Conservation (phyloP, 2,888 invertebrate species). For the Bombylius major region DNA sequence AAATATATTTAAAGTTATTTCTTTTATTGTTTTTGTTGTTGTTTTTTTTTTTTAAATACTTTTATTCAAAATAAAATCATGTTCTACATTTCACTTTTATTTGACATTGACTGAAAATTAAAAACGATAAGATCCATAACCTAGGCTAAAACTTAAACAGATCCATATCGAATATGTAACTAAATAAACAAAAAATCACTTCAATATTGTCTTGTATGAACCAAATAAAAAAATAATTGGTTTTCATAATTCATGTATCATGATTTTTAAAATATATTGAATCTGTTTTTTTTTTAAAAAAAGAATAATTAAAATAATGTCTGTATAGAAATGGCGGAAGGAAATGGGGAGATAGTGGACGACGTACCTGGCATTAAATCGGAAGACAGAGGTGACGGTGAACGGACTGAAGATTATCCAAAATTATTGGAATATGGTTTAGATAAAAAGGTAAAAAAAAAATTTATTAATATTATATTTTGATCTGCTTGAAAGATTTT, state of each 20-base stretch:
- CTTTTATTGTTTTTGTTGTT: too few relatives aligned
- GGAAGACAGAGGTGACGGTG: constrained; percentile 38
- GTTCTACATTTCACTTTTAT: too few relatives aligned
- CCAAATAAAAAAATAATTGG: too few relatives aligned
- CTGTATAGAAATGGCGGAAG: constrained; percentile 37
- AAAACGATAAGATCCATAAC: background rate
- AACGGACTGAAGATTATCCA: constrained; percentile 74
- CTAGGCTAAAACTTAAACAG: background rate
- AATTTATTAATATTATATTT: background rate
- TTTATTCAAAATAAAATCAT: too few relatives aligned
- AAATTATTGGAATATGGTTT: constrained; percentile 93
- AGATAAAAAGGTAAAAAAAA: constrained; percentile 63
- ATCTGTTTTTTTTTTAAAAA: background rate
- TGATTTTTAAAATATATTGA: background rate
- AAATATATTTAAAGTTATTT: too few relatives aligned
- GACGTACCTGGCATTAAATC: constrained; percentile 35
- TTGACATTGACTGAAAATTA: too few relatives aligned
- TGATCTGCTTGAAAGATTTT: background rate
- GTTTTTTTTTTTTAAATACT: too few relatives aligned
- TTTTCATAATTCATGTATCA: too few relatives aligned
- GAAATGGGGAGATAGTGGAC: constrained; percentile 38
- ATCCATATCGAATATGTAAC: background rate
- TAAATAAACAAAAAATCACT: background rate
- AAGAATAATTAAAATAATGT: too few relatives aligned
- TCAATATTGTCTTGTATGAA: background rate